Percentiles rank a stretch among this genome's conserved stretches.
Evolutionary conservation across 2,888 invertebrate genomes (phyloP).

Genomic region (Ganaspis brasiliensis): DNA sequence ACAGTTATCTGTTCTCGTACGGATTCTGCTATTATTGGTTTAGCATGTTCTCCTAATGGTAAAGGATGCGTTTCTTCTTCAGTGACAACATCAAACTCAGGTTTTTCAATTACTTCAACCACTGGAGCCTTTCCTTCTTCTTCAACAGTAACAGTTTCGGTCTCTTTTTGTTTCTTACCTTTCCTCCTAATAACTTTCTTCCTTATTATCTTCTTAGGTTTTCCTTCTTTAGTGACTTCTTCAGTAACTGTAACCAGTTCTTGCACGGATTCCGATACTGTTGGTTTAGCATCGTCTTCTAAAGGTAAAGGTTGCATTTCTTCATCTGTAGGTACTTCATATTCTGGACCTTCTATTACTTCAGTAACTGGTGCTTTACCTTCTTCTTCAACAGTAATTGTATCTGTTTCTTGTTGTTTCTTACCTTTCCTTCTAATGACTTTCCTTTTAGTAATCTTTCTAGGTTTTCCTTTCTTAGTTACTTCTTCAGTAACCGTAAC

Average conservation of each 20-base stretch:
- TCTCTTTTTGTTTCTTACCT: slow-evolving; percentile 68
- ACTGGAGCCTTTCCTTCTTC: slow-evolving; percentile 72
- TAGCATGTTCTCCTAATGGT: slow-evolving; percentile 78
- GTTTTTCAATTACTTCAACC: slow-evolving; percentile 63
- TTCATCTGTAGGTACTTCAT: slow-evolving; percentile 54
- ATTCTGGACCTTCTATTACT: slow-evolving; percentile 24
- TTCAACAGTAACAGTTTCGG: slow-evolving; percentile 62
- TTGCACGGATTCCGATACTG: slow-evolving; percentile 67
- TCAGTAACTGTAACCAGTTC: slow-evolving; percentile 61
- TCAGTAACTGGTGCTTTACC: no score
- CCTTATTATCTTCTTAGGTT: slow-evolving; percentile 64
- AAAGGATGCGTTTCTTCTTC: slow-evolving; percentile 80
- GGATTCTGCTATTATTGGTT: slow-evolving; percentile 65
- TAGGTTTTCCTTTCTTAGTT: slow-evolving; percentile 43
- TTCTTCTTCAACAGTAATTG: no score
- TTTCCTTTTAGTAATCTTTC: slow-evolving; percentile 69
- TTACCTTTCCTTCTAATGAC: slow-evolving; percentile 66
- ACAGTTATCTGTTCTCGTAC: slow-evolving; percentile 71
- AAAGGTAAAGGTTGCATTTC: slow-evolving; percentile 44
- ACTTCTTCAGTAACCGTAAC: slow-evolving; percentile 70
- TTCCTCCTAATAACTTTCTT: slow-evolving; percentile 72
- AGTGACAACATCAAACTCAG: slow-evolving; percentile 62
- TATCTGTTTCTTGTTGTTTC: slow-evolving; percentile 70
- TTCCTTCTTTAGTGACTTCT: slow-evolving; percentile 68
- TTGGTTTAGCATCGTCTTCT: slow-evolving; percentile 50